Evolutionary conservation across 2,113 vertebrate species (phyloP).

Genomic region (Equus przewalskii): DNA sequence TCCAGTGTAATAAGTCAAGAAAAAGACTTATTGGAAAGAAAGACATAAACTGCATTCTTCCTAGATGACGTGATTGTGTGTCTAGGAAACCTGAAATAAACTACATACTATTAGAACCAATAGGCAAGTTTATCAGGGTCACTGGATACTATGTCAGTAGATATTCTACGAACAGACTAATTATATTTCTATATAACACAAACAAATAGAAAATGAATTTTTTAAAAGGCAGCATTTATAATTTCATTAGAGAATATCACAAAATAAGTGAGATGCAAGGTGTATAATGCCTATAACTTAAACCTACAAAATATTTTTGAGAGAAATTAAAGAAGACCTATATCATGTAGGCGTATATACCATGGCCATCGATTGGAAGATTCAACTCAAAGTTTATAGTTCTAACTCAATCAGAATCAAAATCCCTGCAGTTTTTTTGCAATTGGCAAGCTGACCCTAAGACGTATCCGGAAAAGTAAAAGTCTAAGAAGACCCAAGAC

Average conservation of each 20-base stretch:
- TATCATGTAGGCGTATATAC: not conserved
- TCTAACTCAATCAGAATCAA: not conserved
- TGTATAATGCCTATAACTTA: not conserved
- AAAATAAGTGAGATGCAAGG: not conserved
- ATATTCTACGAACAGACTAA: not conserved
- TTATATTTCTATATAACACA: not conserved
- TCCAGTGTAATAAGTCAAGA: not conserved
- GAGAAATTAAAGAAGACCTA: not conserved
- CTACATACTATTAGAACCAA: not conserved
- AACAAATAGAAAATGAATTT: not conserved
- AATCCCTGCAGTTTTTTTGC: not conserved
- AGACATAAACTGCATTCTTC: not conserved
- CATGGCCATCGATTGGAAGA: not conserved
- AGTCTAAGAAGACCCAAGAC: not conserved
- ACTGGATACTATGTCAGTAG: not conserved
- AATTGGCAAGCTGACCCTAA: not conserved
- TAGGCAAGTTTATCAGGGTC: not conserved
- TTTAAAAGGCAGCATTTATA: not conserved
- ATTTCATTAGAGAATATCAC: not conserved
- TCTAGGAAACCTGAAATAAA: not conserved
- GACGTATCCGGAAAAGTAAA: not conserved
- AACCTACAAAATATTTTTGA: constrained; percentile 26
- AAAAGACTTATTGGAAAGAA: not conserved
- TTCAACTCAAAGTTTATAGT: not conserved
- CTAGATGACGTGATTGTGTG: not conserved